Conservation (phyloP, 1,140 invertebrate genomes). For the Phthorimaea operculella region DNA sequence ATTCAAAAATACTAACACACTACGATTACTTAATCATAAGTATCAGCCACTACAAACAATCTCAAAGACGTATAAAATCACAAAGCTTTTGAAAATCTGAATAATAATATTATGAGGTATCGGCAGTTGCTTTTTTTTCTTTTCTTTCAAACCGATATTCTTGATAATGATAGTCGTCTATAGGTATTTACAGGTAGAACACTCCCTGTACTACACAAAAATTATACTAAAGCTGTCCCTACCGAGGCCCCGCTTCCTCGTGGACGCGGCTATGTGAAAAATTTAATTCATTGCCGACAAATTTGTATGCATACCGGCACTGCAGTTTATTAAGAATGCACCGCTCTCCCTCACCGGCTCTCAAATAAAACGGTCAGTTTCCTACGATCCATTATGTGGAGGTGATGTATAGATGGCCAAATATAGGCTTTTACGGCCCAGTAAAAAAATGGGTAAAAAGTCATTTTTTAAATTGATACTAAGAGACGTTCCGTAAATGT, state of each 20-base stretch:
- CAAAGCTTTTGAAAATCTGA: too few species aligned
- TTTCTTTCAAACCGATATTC: too few species aligned
- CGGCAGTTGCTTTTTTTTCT: too few species aligned
- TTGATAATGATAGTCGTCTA: too few species aligned
- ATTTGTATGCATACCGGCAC: slow-evolving; percentile 44
- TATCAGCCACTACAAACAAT: too few species aligned
- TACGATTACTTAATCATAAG: too few species aligned
- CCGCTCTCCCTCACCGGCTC: slow-evolving; percentile 18
- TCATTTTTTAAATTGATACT: background rate
- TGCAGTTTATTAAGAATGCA: slow-evolving; percentile 47
- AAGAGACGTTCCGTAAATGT: too few species aligned
- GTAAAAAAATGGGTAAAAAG: slow-evolving; percentile 9
- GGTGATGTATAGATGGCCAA: slow-evolving; percentile 3
- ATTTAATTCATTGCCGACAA: slow-evolving; percentile 41
- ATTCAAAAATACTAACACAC: too few species aligned
- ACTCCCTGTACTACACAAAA: background rate
- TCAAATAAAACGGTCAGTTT: slow-evolving; percentile 34
- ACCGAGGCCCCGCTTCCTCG: slow-evolving; percentile 16
- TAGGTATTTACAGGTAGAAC: too few species aligned
- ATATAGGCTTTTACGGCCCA: background rate
- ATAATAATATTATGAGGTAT: too few species aligned
- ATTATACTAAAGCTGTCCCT: slow-evolving; percentile 15
- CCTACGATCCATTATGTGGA: slow-evolving; percentile 21
- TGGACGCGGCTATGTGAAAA: slow-evolving; percentile 37
- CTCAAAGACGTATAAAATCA: too few species aligned